Evolutionary conservation across 2,797 vertebrate species (phyloP).

Genomic region (Diceros bicornis): DNA sequence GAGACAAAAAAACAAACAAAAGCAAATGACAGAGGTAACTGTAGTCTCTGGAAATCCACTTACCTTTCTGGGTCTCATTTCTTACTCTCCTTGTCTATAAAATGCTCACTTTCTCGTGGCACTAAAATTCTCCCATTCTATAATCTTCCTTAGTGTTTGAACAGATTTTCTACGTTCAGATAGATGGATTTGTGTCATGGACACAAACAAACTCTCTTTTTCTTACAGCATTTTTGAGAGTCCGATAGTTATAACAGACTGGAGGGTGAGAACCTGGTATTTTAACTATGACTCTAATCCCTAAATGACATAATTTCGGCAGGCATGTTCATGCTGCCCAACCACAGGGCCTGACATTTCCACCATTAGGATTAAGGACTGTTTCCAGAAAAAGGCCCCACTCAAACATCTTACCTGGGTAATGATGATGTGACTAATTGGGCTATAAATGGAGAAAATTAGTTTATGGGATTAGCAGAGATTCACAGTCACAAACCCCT

Average conservation of each 20-base stretch:
- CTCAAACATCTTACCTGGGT: background rate
- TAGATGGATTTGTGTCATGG: background rate
- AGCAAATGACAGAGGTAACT: background rate
- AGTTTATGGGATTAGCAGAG: background rate
- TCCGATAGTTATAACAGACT: background rate
- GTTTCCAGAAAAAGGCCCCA: background rate
- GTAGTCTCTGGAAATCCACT: background rate
- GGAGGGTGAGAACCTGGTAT: background rate
- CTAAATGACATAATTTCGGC: background rate
- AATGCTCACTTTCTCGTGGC: background rate
- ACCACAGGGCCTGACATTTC: background rate
- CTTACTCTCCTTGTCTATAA: background rate
- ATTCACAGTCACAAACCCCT: background rate
- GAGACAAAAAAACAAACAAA: background rate
- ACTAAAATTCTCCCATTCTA: background rate
- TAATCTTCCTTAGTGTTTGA: background rate
- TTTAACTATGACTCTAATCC: background rate
- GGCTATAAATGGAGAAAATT: background rate
- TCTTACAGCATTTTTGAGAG: background rate
- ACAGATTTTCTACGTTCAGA: background rate
- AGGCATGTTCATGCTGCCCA: background rate
- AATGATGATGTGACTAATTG: background rate
- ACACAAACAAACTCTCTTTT: background rate
- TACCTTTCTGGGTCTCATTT: background rate
- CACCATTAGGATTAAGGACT: background rate